These are phyloP conservation scores for Seriola aureovittata DNA, from an alignment of 2,113 vertebrate species.

Conservation along the genomic window DNA sequence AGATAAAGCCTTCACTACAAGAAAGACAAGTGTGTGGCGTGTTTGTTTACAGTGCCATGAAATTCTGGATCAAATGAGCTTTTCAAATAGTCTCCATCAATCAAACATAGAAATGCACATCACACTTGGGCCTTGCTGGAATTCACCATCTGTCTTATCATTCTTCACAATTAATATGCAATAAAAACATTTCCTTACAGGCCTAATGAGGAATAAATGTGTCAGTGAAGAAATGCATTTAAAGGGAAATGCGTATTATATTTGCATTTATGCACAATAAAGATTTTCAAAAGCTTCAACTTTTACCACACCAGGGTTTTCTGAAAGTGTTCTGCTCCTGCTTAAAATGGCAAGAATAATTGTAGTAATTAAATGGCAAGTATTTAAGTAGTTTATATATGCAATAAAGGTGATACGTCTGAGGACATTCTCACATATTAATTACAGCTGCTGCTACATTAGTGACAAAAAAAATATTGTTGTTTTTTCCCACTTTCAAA, in stretches of 20 bases:
- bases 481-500: neutral
- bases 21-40: conserved; percentile 31
- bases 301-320: conserved; percentile 6
- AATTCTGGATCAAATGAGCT: conserved; percentile 32
- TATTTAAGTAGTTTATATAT: neutral
- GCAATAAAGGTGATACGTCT: conserved; percentile 1
- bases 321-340: neutral
- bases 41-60: conserved; percentile 58
- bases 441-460: neutral
- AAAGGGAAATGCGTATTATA: neutral
- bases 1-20: neutral
- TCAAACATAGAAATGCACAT: conserved; percentile 23
- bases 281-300: neutral
- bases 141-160: conserved; percentile 30
- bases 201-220: neutral
- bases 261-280: neutral
- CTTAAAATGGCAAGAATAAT: neutral
- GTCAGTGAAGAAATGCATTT: conserved; percentile 11
- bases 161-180: conserved; percentile 26
- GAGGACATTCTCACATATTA: neutral
- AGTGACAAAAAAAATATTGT: neutral
- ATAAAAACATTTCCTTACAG: neutral
- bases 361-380: neutral
- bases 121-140: conserved; percentile 2
- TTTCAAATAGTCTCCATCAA: conserved; percentile 6